Base-by-base conservation (phyloP, 2,888 invertebrate species). In the Gibbula magus region DNA sequence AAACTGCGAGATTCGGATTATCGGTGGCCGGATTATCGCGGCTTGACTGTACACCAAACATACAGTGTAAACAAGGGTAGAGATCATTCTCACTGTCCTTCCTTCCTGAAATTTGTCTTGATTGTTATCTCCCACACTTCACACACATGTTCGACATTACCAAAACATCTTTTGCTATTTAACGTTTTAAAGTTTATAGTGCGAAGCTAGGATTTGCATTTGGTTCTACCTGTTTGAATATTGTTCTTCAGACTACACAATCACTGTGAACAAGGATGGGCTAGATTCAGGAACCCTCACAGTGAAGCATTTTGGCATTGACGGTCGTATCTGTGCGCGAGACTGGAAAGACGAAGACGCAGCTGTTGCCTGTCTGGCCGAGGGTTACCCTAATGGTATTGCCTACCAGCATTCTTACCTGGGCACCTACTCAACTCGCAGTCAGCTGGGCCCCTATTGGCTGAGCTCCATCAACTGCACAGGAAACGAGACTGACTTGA, bases 261-360 rank as follows among this genome's bases (percentile, higher is more conserved):
- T 81, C 39, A 25, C n/a, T 13, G 22, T 77, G 45, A 77, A 79
- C 2, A 52, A 51, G 0, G 13, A 32, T 1, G 8, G 18, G 8
- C 20, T 53, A n/a, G 18, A 74, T 20, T 52, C 66, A 22, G 82
- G 80, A 2, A 70, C 78, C 2, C 76, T 89, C 32, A 78, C 79
- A 22, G 89, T 89, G 7, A 84, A 80, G 0, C 93, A 52, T 91
- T 92, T 39, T 91, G 89, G 89, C 3, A 84, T 87, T n/a, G 83
- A 81, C 25, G 90, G 90, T 67, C 95, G 90, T 94, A 95, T 91
- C 32, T 91, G 90, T 80, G 83, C 86, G 39, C 73, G 73, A 3
- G 84, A 85, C 51, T 91, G 89, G 89, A 86, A 84, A 25, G 89
- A 89, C 78, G 77, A 74, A 2, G 91, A 90, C 29, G 91, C 91